Conservation (phyloP, 2,888 invertebrate species). For the Leucozona laternaria region DNA sequence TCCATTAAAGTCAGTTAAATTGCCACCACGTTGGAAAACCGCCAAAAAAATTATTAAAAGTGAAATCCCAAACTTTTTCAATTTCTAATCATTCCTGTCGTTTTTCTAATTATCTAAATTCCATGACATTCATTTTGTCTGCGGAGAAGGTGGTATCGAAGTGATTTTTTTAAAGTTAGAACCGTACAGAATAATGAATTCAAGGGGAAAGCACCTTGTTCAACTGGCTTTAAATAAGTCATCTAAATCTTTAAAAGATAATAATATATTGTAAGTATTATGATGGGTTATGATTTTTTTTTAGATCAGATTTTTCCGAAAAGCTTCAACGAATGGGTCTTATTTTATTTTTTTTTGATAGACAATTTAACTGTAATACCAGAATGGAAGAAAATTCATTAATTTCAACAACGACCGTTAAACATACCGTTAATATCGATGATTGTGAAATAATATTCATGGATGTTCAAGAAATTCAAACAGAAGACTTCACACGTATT, state of each 20-base stretch:
- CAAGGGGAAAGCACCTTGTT: conserved; percentile 6
- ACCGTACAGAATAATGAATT: conserved; percentile 7
- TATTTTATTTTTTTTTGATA: too few relatives aligned
- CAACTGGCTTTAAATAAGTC: not conserved
- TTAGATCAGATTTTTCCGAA: too few relatives aligned
- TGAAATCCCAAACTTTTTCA: too few relatives aligned
- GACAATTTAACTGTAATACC: not conserved
- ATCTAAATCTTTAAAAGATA: conserved; percentile 3
- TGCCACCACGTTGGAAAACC: too few relatives aligned
- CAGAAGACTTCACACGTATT: not conserved
- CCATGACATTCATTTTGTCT: not conserved
- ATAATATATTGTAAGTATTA: too few relatives aligned
- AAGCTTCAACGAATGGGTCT: too few relatives aligned
- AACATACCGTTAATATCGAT: not conserved
- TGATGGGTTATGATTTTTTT: too few relatives aligned
- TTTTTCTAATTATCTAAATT: not conserved
- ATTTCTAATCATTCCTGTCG: too few relatives aligned
- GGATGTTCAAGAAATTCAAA: not conserved
- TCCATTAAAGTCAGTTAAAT: too few relatives aligned
- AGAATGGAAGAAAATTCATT: conserved; percentile 1
- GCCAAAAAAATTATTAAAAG: too few relatives aligned
- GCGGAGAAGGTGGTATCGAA: conserved; percentile 3
- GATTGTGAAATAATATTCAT: conserved; percentile 1
- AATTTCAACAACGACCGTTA: conserved; percentile 1
- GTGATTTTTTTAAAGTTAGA: not conserved